phyloP scores from a whole-genome alignment of 2,113 vertebrate genomes.

The Engraulis encrasicolus region DNA sequence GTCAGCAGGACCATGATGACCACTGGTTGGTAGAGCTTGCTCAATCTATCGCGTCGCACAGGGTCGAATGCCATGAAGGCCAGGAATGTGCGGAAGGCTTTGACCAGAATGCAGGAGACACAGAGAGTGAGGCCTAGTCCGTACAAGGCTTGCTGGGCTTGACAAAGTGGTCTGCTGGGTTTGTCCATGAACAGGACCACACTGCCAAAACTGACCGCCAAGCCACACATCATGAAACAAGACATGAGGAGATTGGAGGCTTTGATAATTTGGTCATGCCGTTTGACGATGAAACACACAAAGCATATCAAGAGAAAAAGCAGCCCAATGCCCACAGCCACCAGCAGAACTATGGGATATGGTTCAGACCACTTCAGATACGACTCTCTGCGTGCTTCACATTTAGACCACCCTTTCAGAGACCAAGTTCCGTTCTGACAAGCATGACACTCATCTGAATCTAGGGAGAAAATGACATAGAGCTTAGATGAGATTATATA shows the following conservation, averaged over 20 bases:
- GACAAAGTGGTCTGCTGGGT: slow-evolving; percentile 56
- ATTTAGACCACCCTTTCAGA: slow-evolving; percentile 49
- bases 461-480: slow-evolving; percentile 12
- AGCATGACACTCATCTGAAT: slow-evolving; percentile 41
- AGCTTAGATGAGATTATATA: neutral
- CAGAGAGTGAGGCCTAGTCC: slow-evolving; percentile 65
- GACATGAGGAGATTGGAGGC: slow-evolving; percentile 60
- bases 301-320: slow-evolving; percentile 50
- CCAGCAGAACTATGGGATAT: slow-evolving; percentile 50
- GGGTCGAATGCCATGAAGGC: slow-evolving; percentile 55
- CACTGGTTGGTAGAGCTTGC: slow-evolving; percentile 55
- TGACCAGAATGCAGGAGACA: slow-evolving; percentile 68
- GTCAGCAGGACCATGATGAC: slow-evolving; percentile 53
- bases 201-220: slow-evolving; percentile 58
- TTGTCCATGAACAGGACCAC: slow-evolving; percentile 61
- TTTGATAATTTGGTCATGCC: slow-evolving; percentile 58
- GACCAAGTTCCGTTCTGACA: slow-evolving; percentile 64
- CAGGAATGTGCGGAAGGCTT: slow-evolving; percentile 63
- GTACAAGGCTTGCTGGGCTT: slow-evolving; percentile 61
- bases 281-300: slow-evolving; percentile 49
- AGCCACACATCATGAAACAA: slow-evolving; percentile 58
- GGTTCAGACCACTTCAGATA: slow-evolving; percentile 59
- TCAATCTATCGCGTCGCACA: slow-evolving; percentile 25
- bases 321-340: slow-evolving; percentile 44
- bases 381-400: slow-evolving; percentile 45